phyloP scores from a whole-genome alignment of 2,113 vertebrate species.

The Oreochromis tanganicae region DNA sequence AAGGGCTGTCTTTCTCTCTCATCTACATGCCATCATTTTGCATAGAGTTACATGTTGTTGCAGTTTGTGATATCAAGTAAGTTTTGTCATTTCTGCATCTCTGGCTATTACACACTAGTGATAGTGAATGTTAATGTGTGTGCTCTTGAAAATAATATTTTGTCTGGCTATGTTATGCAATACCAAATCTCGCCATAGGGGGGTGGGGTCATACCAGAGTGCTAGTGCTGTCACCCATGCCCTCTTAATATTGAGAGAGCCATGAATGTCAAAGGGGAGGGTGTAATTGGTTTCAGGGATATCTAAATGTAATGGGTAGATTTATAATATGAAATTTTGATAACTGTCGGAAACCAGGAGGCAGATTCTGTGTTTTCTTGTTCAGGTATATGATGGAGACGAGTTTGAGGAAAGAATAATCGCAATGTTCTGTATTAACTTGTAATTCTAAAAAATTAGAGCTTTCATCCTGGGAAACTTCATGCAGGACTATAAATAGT shows the following conservation, averaged over 20 bases:
- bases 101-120: not conserved
- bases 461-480: not conserved
- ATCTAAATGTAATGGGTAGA: constrained; percentile 15
- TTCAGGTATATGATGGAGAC: not conserved
- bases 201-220: constrained; percentile 69
- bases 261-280: constrained; percentile 35
- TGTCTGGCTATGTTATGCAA: constrained; percentile 26
- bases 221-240: constrained; percentile 30
- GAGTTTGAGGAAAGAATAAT: not conserved
- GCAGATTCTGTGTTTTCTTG: not conserved
- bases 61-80: not conserved
- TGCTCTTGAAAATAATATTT: not conserved
- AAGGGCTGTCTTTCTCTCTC: not conserved
- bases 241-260: constrained; percentile 8
- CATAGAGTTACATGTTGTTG: not conserved
- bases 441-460: not conserved
- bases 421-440: not conserved
- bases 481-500: not conserved
- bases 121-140: not conserved
- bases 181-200: constrained; percentile 62
- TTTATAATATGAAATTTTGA: not conserved
- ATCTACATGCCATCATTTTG: constrained; percentile 11
- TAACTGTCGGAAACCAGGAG: not conserved
- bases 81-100: not conserved
- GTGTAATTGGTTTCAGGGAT: constrained; percentile 1